Evolutionary conservation across 2,113 vertebrate species (phyloP).

Genomic region (Corythornis madagascariensis): DNA sequence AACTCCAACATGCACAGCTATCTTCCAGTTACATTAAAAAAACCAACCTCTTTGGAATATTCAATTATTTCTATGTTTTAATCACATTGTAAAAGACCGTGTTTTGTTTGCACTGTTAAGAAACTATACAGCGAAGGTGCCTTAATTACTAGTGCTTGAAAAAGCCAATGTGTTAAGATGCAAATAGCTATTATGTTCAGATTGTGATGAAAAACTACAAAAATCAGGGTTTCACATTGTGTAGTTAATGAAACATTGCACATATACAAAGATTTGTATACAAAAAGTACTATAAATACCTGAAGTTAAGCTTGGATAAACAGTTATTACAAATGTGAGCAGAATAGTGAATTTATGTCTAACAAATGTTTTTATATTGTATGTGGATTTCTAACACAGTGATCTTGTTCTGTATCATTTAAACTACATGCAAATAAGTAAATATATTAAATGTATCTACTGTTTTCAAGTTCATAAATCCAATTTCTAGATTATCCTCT

Average conservation of each 20-base stretch:
- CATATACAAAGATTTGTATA: slow-evolving; percentile 61
- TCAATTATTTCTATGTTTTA: slow-evolving; percentile 62
- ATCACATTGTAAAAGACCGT: slow-evolving; percentile 69
- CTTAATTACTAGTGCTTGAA: slow-evolving; percentile 76
- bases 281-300: slow-evolving; percentile 57
- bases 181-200: slow-evolving; percentile 61
- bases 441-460: slow-evolving; percentile 76
- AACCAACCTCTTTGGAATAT: slow-evolving; percentile 27
- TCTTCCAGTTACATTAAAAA: slow-evolving; percentile 61
- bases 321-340: slow-evolving; percentile 66
- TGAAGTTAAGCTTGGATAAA: slow-evolving; percentile 69
- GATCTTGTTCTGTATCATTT: slow-evolving; percentile 75
- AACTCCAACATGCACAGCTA: slow-evolving; percentile 71
- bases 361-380: slow-evolving; percentile 73
- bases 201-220: slow-evolving; percentile 57
- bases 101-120: slow-evolving; percentile 77
- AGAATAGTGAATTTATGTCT: slow-evolving; percentile 73
- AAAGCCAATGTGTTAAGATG: slow-evolving; percentile 71
- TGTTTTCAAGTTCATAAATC: slow-evolving; percentile 64
- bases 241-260: slow-evolving; percentile 67
- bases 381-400: slow-evolving; percentile 73
- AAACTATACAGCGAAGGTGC: slow-evolving; percentile 75
- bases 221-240: slow-evolving; percentile 74
- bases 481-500: slow-evolving; percentile 35
- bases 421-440: slow-evolving; percentile 73